Evolutionary conservation across 2,113 vertebrate species (phyloP).

Genomic region (Phyllostomus hastatus): DNA sequence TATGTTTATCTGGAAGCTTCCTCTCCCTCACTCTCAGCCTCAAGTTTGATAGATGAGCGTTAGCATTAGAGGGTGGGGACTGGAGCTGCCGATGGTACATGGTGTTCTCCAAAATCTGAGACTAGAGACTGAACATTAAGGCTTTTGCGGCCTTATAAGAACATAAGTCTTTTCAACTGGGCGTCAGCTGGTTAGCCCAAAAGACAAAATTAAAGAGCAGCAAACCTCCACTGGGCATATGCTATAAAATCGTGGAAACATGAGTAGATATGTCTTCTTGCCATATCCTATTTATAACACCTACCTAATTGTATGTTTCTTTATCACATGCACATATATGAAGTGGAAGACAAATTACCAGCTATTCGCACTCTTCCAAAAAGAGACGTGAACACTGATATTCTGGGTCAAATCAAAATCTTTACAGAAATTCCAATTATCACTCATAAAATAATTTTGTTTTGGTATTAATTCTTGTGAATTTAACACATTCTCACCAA

Average conservation of each 20-base stretch:
- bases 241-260: conserved; percentile 86
- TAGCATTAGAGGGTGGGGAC: conserved; percentile 80
- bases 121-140: conserved; percentile 80
- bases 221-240: conserved; percentile 81
- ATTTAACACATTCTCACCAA: neutral
- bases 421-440: neutral
- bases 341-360: conserved; percentile 43
- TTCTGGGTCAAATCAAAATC: neutral
- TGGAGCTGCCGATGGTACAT: conserved; percentile 86
- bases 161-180: conserved; percentile 89
- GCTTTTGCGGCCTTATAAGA: conserved; percentile 93
- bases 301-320: conserved; percentile 82
- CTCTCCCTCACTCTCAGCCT: conserved; percentile 86
- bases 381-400: neutral
- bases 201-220: conserved; percentile 92
- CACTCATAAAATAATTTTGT: neutral
- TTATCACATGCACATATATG: conserved; percentile 72
- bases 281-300: conserved; percentile 96
- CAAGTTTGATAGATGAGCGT: conserved; percentile 88
- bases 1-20: conserved; percentile 99
- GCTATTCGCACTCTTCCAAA: conserved; percentile 54
- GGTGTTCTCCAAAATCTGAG: conserved; percentile 83
- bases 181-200: conserved; percentile 93
- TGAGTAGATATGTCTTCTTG: conserved; percentile 81
- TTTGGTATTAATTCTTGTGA: neutral